These are phyloP conservation scores for Lindbergichthys nudifrons DNA, from an alignment of 2,797 vertebrate species.

Conservation along the genomic window DNA sequence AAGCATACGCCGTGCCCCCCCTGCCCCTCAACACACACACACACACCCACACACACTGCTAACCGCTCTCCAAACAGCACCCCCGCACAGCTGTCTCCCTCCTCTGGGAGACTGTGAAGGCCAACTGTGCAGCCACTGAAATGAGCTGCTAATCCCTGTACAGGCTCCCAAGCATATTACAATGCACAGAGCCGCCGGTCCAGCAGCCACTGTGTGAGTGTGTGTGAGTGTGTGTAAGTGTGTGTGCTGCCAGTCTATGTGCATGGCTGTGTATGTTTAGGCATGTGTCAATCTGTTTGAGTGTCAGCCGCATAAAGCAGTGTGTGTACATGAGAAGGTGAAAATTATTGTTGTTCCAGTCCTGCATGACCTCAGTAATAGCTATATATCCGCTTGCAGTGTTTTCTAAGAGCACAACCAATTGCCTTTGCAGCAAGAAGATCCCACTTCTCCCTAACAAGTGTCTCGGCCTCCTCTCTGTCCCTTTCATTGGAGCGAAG, in stretches of 20 bases:
- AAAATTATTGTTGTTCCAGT: conserved; percentile 69
- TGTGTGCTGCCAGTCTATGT: conserved; percentile 32
- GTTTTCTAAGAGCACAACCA: conserved; percentile 46
- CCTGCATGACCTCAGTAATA: conserved; percentile 68
- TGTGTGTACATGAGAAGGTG: conserved; percentile 55
- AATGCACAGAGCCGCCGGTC: conserved; percentile 66
- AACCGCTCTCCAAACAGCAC: conserved; percentile 56
- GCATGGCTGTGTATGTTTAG: conserved; percentile 46
- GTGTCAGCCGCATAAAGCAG: conserved; percentile 59
- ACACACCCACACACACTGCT: conserved; percentile 16
- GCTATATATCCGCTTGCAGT: conserved; percentile 53
- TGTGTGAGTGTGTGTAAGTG: conserved; percentile 22
- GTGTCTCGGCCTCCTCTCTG: conserved; percentile 54
- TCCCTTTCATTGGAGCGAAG: conserved; percentile 80
- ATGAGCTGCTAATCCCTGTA: conserved; percentile 85
- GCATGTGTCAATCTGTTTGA: conserved; percentile 70
- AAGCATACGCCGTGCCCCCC: conserved; percentile 55
- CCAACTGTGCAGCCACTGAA: conserved; percentile 81
- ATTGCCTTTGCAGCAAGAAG: conserved; percentile 48
- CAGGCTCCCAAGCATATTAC: conserved; percentile 78
- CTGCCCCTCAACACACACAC: conserved; percentile 6
- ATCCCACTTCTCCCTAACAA: conserved; percentile 69
- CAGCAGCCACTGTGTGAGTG: conserved; percentile 54
- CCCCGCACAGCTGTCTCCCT: conserved; percentile 74
- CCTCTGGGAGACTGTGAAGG: conserved; percentile 74